Conservation (phyloP, 2,888 invertebrate species). For the Oscheius sp. region DNA sequence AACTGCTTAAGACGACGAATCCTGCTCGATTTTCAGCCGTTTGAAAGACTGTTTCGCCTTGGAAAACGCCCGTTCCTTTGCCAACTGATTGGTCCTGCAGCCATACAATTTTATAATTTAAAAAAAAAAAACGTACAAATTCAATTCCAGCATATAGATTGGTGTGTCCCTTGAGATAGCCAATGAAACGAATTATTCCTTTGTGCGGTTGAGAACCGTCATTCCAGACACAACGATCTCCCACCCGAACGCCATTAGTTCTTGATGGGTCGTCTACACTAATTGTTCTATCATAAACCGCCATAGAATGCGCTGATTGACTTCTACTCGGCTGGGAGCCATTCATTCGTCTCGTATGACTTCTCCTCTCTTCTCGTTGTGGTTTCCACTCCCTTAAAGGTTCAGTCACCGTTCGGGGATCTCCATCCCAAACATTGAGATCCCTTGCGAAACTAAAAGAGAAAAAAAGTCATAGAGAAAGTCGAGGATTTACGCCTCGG, state of each 20-base stretch:
- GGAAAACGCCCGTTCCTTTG: conserved; percentile 74
- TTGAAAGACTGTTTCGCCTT: conserved; percentile 73
- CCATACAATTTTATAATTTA: too few species aligned
- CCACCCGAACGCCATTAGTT: conserved; percentile 60
- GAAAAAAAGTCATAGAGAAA: not conserved
- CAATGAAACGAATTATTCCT: conserved; percentile 75
- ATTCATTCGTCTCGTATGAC: not conserved
- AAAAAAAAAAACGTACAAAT: conserved; percentile 72
- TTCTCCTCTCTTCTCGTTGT: not conserved
- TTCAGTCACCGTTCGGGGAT: conserved; percentile 21
- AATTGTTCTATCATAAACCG: conserved; percentile 13
- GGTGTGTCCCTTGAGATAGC: conserved; percentile 72
- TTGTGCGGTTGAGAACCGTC: conserved; percentile 70
- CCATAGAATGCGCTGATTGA: conserved; percentile 44
- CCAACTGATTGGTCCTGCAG: conserved; percentile 74
- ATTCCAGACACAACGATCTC: conserved; percentile 75
- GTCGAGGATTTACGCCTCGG: conserved; percentile 3
- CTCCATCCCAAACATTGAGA: conserved; percentile 27
- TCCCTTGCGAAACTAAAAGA: conserved; percentile 24
- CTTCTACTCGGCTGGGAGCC: conserved; percentile 40
- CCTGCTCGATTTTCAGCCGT: conserved; percentile 73
- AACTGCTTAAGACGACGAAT: conserved; percentile 72
- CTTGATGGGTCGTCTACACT: conserved; percentile 34
- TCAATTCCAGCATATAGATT: conserved; percentile 75
- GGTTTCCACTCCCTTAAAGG: conserved; percentile 23